A percentile compares a stretch with the other conserved stretches of the same genome.
These are phyloP conservation scores for Macrocentrus cingulum DNA, from an alignment of 1,140 invertebrate genomes.

Conservation along the genomic window DNA sequence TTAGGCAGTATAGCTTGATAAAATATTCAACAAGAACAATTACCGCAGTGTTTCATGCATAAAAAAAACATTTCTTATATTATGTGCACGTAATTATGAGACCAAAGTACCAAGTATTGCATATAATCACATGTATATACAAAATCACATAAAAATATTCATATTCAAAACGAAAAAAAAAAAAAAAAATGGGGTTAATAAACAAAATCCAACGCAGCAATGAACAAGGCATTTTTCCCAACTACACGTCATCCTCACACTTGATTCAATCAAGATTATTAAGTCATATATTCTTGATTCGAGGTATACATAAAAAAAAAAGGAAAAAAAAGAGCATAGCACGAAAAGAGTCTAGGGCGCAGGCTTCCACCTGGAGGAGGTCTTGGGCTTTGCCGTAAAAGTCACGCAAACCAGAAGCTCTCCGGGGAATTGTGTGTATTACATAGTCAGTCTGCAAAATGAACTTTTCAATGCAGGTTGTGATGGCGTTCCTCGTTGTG, in stretches of 20 bases:
- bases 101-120: too few species aligned
- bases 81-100: slow-evolving; percentile 12
- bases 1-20: neutral
- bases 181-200: too few species aligned
- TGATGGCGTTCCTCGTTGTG: slow-evolving; percentile 33
- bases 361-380: slow-evolving; percentile 39
- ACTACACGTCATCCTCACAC: too few species aligned
- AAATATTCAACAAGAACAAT: neutral
- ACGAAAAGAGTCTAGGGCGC: slow-evolving; percentile 29
- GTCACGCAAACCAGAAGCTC: slow-evolving; percentile 44
- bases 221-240: too few species aligned
- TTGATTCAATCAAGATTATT: too few species aligned
- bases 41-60: neutral
- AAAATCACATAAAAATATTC: slow-evolving; percentile 3
- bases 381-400: slow-evolving; percentile 37
- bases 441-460: slow-evolving; percentile 45
- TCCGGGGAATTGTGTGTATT: slow-evolving; percentile 35
- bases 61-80: slow-evolving; percentile 9
- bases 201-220: too few species aligned
- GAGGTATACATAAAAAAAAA: too few species aligned
- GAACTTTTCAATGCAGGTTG: slow-evolving; percentile 41
- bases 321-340: too few species aligned
- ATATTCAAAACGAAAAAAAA: neutral
- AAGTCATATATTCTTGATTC: too few species aligned
- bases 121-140: neutral